These are phyloP conservation scores for Brachyhypopomus occidentalis DNA, from an alignment of 2,113 vertebrate genomes.

Conservation along the genomic window DNA sequence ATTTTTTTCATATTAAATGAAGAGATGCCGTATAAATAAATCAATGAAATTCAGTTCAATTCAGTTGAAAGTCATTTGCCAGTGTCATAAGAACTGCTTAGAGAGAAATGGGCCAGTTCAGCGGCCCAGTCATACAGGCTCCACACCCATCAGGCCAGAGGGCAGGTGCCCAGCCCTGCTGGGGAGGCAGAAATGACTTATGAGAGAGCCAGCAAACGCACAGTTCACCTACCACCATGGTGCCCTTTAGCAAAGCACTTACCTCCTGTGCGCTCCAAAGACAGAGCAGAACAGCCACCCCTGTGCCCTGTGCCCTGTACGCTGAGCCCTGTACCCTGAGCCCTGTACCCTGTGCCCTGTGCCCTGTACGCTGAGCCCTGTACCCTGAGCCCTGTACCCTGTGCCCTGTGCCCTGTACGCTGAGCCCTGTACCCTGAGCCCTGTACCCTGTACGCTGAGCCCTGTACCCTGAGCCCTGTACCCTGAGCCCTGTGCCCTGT, in stretches of 20 bases:
- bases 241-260: slow-evolving; percentile 6
- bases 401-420: too few relatives aligned
- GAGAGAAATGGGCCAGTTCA: neutral
- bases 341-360: too few relatives aligned
- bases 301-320: neutral
- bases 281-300: neutral
- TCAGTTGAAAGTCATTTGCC: neutral
- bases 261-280: neutral
- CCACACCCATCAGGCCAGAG: neutral
- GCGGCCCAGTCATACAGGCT: neutral
- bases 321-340: neutral
- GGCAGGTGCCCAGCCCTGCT: neutral
- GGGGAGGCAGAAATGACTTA: slow-evolving; percentile 1
- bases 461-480: too few relatives aligned
- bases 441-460: too few relatives aligned
- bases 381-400: too few relatives aligned
- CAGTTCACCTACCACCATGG: neutral
- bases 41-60: neutral
- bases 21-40: neutral
- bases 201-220: neutral
- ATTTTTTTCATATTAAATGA: neutral
- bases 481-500: too few relatives aligned
- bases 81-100: slow-evolving; percentile 1
- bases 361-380: too few relatives aligned
- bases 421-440: too few relatives aligned